Evolutionary conservation across 1,140 invertebrate genomes (phyloP).

Genomic region (Nylanderia fulva): DNA sequence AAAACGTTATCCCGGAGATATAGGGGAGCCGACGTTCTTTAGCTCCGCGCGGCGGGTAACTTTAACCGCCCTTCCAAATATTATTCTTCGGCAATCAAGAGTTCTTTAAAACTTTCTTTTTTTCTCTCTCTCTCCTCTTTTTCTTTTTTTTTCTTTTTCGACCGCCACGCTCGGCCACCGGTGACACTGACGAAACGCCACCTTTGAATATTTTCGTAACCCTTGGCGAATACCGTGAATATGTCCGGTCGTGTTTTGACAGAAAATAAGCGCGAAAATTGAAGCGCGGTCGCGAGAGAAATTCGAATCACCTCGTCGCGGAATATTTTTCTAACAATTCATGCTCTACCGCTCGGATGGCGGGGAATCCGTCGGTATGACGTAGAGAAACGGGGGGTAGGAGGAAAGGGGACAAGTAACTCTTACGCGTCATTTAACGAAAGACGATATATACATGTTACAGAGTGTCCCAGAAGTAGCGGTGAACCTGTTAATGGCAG

Average conservation of each 20-base stretch:
- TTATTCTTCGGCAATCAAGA: conserved; percentile 67
- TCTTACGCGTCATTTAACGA: neutral
- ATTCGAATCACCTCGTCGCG: conserved; percentile 56
- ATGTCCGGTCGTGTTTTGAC: conserved; percentile 73
- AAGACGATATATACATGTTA: conserved; percentile 39
- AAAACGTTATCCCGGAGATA: conserved; percentile 2
- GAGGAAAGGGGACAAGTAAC: too few relatives aligned
- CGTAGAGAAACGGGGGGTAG: neutral
- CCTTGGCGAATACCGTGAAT: conserved; percentile 64
- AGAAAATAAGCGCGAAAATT: conserved; percentile 78
- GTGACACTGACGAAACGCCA: conserved; percentile 53
- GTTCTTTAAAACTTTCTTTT: conserved; percentile 63
- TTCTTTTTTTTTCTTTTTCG: too few relatives aligned
- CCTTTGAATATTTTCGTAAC: conserved; percentile 72
- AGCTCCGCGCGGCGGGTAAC: conserved; percentile 52
- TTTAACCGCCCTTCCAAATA: conserved; percentile 69
- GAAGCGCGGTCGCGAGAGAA: conserved; percentile 62
- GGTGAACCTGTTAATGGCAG: too few relatives aligned
- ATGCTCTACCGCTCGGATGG: conserved; percentile 25
- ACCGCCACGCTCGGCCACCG: neutral
- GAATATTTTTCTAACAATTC: conserved; percentile 74
- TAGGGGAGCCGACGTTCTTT: conserved; percentile 12
- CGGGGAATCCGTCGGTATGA: neutral
- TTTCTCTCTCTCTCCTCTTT: too few relatives aligned
- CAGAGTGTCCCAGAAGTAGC: too few relatives aligned